These are phyloP conservation scores for Drosophila setosimentum DNA, from an alignment of 2,888 invertebrate species.

Conservation along the genomic window DNA sequence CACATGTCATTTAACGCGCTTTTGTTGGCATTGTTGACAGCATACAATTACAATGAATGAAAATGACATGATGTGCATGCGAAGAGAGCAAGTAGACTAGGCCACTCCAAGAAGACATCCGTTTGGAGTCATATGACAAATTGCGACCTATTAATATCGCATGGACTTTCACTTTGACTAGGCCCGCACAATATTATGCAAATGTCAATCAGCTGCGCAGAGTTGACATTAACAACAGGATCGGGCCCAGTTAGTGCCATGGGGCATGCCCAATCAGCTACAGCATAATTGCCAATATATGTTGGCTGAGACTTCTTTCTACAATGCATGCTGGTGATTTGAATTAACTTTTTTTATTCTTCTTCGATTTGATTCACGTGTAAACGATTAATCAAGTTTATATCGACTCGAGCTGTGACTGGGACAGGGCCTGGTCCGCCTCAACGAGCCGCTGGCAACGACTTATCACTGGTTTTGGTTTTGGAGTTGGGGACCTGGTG, in stretches of 20 bases:
- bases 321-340: constrained; percentile 58
- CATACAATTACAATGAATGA: constrained; percentile 67
- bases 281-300: constrained; percentile 70
- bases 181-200: constrained; percentile 60
- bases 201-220: constrained; percentile 66
- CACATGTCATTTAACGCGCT: constrained; percentile 74
- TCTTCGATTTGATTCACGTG: constrained; percentile 70
- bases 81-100: constrained; percentile 36
- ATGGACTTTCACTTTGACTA: constrained; percentile 70
- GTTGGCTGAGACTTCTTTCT: constrained; percentile 46
- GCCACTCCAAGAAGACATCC: constrained; percentile 38
- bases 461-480: constrained; percentile 22
- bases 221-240: constrained; percentile 69
- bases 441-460: constrained; percentile 26
- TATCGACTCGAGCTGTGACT: constrained; percentile 41
- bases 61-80: constrained; percentile 72
- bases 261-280: constrained; percentile 48
- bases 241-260: constrained; percentile 42
- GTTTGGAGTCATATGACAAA: constrained; percentile 67
- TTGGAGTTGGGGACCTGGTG: constrained; percentile 5
- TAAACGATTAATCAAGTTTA: constrained; percentile 73
- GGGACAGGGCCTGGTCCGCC: constrained; percentile 36
- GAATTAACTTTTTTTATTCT: constrained; percentile 52
- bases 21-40: constrained; percentile 75
- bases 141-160: constrained; percentile 76